Conservation (phyloP, 2,113 vertebrate genomes). For the Acanthochromis polyacanthus region DNA sequence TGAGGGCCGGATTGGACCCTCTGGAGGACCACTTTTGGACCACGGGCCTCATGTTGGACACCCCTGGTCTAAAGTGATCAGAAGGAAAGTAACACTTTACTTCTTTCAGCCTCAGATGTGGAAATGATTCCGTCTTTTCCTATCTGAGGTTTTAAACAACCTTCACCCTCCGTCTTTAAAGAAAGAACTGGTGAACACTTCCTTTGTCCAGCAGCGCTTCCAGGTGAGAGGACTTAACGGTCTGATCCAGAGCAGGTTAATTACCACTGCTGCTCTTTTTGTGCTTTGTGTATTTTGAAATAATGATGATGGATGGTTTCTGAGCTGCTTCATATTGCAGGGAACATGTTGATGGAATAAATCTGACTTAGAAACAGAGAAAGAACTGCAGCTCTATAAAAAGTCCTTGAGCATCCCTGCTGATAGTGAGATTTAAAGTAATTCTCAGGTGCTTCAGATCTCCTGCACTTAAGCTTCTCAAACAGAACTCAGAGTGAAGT, state of each 20-base stretch:
- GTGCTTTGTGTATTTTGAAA: background rate
- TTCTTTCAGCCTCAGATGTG: background rate
- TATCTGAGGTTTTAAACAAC: background rate
- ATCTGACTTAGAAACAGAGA: background rate
- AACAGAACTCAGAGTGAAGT: background rate
- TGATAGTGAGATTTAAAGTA: background rate
- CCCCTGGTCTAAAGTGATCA: too few relatives aligned
- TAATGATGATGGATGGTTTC: background rate
- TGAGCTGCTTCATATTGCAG: background rate
- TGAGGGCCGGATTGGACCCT: too few relatives aligned
- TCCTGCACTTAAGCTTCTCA: too few relatives aligned
- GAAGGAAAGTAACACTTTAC: background rate
- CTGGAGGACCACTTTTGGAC: too few relatives aligned
- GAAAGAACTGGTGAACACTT: conserved; percentile 15
- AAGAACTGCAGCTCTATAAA: background rate
- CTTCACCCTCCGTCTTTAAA: conserved; percentile 14
- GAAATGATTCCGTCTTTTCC: background rate
- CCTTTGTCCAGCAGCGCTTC: conserved; percentile 17
- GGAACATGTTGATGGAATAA: background rate
- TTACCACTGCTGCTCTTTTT: background rate
- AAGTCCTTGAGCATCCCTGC: background rate
- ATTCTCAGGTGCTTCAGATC: conserved; percentile 18
- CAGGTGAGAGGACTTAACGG: conserved; percentile 14
- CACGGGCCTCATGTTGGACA: too few relatives aligned
- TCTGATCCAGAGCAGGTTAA: background rate